Percentiles rank a stretch among this genome's conserved stretches.
Evolutionary conservation across 2,797 vertebrate species (phyloP).

Genomic region (Poecilia wingei): DNA sequence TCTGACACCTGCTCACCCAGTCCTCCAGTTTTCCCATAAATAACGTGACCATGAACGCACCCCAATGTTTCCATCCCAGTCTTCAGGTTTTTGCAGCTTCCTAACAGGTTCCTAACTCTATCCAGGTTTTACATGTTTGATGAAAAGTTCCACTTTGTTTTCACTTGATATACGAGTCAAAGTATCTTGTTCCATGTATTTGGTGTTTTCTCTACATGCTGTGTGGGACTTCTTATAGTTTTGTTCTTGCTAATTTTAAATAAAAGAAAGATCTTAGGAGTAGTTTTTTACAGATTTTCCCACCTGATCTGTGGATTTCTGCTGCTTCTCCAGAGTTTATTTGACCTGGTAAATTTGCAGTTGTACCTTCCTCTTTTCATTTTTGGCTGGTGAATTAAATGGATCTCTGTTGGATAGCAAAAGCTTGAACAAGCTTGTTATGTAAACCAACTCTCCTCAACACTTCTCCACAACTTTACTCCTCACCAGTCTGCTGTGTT

Average conservation of each 20-base stretch:
- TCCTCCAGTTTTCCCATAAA: background rate
- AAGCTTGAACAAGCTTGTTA: background rate
- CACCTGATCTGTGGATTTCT: background rate
- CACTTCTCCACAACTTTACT: background rate
- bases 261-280: background rate
- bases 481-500: background rate
- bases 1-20: background rate
- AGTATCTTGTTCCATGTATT: background rate
- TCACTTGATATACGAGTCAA: background rate
- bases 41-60: background rate
- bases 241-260: background rate
- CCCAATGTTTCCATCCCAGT: background rate
- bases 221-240: background rate
- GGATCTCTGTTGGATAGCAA: background rate
- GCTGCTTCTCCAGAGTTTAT: background rate
- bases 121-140: background rate
- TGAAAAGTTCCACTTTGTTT: background rate
- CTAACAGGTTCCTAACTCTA: background rate
- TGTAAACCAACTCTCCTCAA: background rate
- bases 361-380: background rate
- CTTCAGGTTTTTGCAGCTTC: background rate
- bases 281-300: background rate
- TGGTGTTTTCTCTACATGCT: background rate
- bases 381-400: background rate
- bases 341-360: background rate